Percentiles rank a stretch among this genome's conserved stretches.
Evolutionary conservation across 2,888 invertebrate species (phyloP).

Genomic region (Chaetoderma sp.): DNA sequence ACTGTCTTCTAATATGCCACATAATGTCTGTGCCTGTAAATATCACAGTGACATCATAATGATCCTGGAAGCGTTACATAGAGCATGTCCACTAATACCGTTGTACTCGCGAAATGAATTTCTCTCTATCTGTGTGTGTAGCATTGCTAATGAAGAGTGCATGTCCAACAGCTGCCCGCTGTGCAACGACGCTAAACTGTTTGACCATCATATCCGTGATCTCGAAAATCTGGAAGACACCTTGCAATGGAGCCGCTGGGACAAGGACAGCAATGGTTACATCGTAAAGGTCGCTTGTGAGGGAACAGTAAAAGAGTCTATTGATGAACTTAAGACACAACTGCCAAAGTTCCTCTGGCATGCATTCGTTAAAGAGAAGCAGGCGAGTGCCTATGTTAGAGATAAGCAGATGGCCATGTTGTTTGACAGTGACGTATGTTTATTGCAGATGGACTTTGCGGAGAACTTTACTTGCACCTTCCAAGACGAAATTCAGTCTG

Average conservation of each 20-base stretch:
- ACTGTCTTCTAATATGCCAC: constrained; percentile 1
- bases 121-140: constrained; percentile 7
- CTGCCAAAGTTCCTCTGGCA: constrained; percentile 10
- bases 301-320: constrained; percentile 6
- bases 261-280: constrained; percentile 5
- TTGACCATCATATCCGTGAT: neutral
- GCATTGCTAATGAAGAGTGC: constrained; percentile 4
- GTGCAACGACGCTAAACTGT: constrained; percentile 6
- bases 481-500: constrained; percentile 27
- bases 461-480: constrained; percentile 13
- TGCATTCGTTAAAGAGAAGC: constrained; percentile 16
- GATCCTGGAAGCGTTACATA: constrained; percentile 16
- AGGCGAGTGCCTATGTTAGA: constrained; percentile 7
- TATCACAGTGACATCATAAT: constrained; percentile 22
- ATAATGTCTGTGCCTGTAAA: constrained; percentile 17
- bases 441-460: constrained; percentile 24
- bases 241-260: constrained; percentile 15
- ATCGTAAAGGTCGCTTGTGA: constrained; percentile 2
- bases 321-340: constrained; percentile 1
- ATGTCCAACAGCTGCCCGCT: constrained; percentile 14
- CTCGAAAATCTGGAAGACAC: neutral
- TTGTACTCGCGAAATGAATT: constrained; percentile 16
- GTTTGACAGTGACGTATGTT: neutral
- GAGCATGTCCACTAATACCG: neutral
- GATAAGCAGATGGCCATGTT: neutral